These are phyloP conservation scores for Luscinia megarhynchos DNA, from an alignment of 2,797 vertebrate genomes.

Conservation along the genomic window DNA sequence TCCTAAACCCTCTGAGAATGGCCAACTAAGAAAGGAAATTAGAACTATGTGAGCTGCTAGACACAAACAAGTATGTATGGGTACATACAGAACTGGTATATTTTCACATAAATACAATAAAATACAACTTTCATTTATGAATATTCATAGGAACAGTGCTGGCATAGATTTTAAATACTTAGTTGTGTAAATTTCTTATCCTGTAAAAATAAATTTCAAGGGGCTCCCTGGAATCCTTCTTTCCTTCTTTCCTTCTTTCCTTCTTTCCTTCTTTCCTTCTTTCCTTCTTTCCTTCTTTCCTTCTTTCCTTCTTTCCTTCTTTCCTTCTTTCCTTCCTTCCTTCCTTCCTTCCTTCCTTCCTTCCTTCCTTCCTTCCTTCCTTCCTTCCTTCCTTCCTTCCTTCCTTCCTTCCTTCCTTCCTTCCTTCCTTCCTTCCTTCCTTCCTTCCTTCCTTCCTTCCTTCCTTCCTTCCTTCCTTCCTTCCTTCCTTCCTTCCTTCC, in stretches of 20 bases:
- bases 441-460: not conserved
- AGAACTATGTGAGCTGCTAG: not conserved
- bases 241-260: not conserved
- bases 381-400: too few species aligned
- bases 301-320: too few species aligned
- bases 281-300: too few species aligned
- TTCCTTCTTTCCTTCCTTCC: too few species aligned
- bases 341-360: too few species aligned
- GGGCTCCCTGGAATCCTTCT: not conserved
- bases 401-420: too few species aligned
- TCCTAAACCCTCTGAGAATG: not conserved
- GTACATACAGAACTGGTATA: not conserved
- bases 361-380: too few species aligned
- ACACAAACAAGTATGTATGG: too few species aligned
- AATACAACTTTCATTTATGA: not conserved
- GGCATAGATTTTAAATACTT: not conserved
- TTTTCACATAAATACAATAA: too few species aligned
- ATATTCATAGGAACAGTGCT: accelerated
- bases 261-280: too few species aligned
- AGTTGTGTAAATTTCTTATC: not conserved
- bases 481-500: not conserved
- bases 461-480: too few species aligned
- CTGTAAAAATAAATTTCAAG: not conserved
- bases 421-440: too few species aligned
- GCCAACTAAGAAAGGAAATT: not conserved